Conservation (phyloP, 2,888 invertebrate species). For the Coenonympha arcania region DNA sequence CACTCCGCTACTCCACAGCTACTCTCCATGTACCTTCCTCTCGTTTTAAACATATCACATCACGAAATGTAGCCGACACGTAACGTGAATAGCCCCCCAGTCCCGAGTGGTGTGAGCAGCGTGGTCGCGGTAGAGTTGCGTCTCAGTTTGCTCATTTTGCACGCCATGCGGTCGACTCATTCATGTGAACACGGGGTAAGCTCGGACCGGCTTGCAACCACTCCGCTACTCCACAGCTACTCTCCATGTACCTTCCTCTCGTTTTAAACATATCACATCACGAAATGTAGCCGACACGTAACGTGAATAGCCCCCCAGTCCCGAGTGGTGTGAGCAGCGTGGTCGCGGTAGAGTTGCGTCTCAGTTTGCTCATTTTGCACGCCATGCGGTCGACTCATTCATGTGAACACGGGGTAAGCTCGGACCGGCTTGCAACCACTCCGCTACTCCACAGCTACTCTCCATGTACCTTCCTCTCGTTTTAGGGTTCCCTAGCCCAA, state of each 20-base stretch:
- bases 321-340: too few relatives aligned
- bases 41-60: too few relatives aligned
- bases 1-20: background rate
- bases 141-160: conserved; percentile 33
- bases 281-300: too few relatives aligned
- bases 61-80: too few relatives aligned
- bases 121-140: conserved; percentile 25
- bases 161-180: conserved; percentile 33
- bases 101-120: too few relatives aligned
- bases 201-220: conserved; percentile 26
- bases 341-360: conserved; percentile 29
- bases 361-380: conserved; percentile 32
- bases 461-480: background rate
- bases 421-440: conserved; percentile 26
- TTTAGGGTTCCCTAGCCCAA: background rate
- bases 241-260: background rate
- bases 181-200: conserved; percentile 40
- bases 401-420: conserved; percentile 36
- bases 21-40: background rate
- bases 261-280: too few relatives aligned
- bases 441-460: background rate
- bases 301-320: too few relatives aligned
- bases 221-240: background rate
- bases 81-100: too few relatives aligned
- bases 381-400: conserved; percentile 37